Evolutionary conservation across 2,797 vertebrate genomes (phyloP).

Genomic region (Antennarius maculatus): DNA sequence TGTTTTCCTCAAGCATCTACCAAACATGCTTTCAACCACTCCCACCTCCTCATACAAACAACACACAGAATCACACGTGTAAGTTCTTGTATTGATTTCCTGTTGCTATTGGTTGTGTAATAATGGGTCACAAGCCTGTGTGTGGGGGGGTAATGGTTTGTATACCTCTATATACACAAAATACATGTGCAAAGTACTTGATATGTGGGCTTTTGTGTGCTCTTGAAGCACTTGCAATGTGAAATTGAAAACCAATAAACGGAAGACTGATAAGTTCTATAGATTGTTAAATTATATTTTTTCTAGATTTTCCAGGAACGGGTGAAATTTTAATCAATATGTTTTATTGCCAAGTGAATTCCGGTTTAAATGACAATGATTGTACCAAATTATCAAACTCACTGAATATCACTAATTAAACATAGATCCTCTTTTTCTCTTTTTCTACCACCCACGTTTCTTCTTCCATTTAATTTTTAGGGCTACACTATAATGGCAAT

Average conservation of each 20-base stretch:
- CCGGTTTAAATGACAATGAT: not conserved
- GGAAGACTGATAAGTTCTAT: not conserved
- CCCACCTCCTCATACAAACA: not conserved
- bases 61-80: constrained; percentile 6
- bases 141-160: constrained; percentile 15
- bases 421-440: too few relatives aligned
- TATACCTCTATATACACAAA: not conserved
- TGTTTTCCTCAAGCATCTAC: constrained; percentile 1
- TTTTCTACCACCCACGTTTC: too few relatives aligned
- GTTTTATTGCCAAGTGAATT: not conserved
- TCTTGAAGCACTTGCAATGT: not conserved
- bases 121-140: not conserved
- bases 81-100: constrained; percentile 34
- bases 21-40: constrained; percentile 16
- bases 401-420: too few relatives aligned
- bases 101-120: constrained; percentile 15
- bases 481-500: too few relatives aligned
- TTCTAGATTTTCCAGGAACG: too few relatives aligned
- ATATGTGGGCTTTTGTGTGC: not conserved
- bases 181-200: not conserved
- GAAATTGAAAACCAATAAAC: constrained; percentile 41
- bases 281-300: too few relatives aligned
- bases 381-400: too few relatives aligned
- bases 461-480: too few relatives aligned
- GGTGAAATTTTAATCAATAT: not conserved